A percentile compares a stretch with the other conserved stretches of the same genome.
Conservation (phyloP, 2,797 vertebrate species). For the Etheostoma nigrum region DNA sequence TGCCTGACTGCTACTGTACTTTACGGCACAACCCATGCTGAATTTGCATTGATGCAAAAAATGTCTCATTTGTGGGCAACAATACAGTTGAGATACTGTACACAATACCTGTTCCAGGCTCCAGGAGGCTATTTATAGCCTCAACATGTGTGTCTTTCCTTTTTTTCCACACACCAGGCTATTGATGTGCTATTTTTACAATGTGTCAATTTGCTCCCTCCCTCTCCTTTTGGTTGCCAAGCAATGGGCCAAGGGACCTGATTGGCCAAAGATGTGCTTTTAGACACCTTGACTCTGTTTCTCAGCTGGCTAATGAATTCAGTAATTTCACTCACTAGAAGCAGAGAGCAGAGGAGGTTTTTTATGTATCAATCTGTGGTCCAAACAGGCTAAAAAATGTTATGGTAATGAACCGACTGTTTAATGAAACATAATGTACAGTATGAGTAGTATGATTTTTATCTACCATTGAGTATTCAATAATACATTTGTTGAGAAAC, state of each 20-base stretch:
- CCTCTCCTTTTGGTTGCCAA: conserved; percentile 77
- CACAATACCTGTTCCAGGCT: conserved; percentile 82
- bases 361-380: not conserved
- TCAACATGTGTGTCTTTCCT: conserved; percentile 82
- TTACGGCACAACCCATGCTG: not conserved
- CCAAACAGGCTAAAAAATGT: not conserved
- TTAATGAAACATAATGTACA: not conserved
- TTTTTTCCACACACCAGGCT: conserved; percentile 89
- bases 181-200: conserved; percentile 87
- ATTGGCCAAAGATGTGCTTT: conserved; percentile 75
- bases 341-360: conserved; percentile 13
- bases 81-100: conserved; percentile 84
- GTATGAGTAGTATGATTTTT: conserved; percentile 14
- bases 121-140: conserved; percentile 91
- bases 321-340: conserved; percentile 47
- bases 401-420: not conserved
- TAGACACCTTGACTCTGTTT: conserved; percentile 71
- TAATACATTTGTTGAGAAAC: conserved; percentile 25
- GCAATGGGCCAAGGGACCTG: conserved; percentile 71
- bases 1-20: conserved; percentile 36
- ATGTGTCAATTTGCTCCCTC: conserved; percentile 78
- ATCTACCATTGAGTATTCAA: not conserved
- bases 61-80: conserved; percentile 70
- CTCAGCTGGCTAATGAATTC: conserved; percentile 67
- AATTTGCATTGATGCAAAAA: conserved; percentile 78